Evolutionary conservation across 2,797 vertebrate species (phyloP).

Genomic region (Clarias platycephalus): DNA sequence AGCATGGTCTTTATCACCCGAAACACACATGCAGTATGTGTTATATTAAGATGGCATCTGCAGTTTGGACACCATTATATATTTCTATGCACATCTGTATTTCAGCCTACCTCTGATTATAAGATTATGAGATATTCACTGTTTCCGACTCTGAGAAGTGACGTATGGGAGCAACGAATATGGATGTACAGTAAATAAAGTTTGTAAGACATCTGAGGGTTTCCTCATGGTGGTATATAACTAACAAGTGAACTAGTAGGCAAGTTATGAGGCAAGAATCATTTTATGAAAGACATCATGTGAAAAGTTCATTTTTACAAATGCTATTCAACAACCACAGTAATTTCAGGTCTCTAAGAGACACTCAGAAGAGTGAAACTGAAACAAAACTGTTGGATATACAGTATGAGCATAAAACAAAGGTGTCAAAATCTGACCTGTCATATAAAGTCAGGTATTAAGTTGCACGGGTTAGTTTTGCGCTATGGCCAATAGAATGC

Average conservation of each 20-base stretch:
- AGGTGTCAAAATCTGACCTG: no score
- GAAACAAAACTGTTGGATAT: neutral
- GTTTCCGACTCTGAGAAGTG: neutral
- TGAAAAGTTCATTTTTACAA: neutral
- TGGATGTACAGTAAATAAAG: slow-evolving; percentile 2
- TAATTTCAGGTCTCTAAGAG: neutral
- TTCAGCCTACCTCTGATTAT: slow-evolving; percentile 23
- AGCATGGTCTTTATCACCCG: slow-evolving; percentile 3
- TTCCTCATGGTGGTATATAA: neutral
- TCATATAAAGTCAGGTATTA: no score
- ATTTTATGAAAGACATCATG: neutral
- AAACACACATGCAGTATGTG: neutral
- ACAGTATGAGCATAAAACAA: neutral
- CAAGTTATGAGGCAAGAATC: neutral
- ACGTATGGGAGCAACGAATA: neutral
- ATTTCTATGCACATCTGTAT: slow-evolving; percentile 13
- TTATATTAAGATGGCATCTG: neutral
- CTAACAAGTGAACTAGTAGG: neutral
- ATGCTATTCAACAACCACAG: neutral
- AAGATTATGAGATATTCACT: neutral
- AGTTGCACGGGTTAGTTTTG: no score
- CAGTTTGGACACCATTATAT: neutral
- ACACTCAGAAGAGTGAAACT: neutral
- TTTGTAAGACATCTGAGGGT: neutral
- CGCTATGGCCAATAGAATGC: no score